Evolutionary conservation across 2,113 vertebrate species (phyloP), one percentile per base, ranked within the genome.

Genomic region (Zosterops borbonicus): DNA sequence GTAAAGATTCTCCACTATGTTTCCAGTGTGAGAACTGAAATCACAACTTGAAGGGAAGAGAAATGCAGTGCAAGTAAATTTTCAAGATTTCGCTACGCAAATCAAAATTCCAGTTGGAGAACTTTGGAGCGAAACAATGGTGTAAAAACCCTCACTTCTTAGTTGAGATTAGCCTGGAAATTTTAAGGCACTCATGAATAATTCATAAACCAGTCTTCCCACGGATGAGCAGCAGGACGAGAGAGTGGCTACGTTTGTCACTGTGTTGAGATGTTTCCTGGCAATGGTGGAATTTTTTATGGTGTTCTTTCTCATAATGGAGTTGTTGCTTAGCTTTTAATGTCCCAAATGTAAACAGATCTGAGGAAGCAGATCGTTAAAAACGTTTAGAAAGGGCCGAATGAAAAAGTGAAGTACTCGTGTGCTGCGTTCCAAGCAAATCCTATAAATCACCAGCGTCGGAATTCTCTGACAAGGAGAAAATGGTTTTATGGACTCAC

Each of bases 261-360:
- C 71, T 7, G 18, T 69, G 24, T 55, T 29, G 49, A 80, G 86
- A 56, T 49, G 80, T 86, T 94, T 81, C 44, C 68, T 88, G 92
- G 92, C 83, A 69, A 11, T 46, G 9, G 8, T 70, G 90, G 93
- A 41, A n/a, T 81, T 95, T 86, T 86, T 86, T 64, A 41, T 52
- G 92, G 73, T 70, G 84, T 65, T 83, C 65, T 70, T 78, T 31
- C 35, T 92, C 46, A 14, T 90, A 74, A 83, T 78, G 71, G 73
- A 89, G 89, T 70, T 73, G 83, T 87, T 92, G 69, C 89, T 89
- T 89, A 68, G 85, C 65, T 91, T 77, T 83, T 81, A 55, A 77
- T 93, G 90, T 91, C 95, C 67, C 75, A 53, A 85, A 59, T 35
- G 49, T 91, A 94, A 95, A 87, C 91, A 73, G 69, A 41, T 65